Evolutionary conservation across 2,113 vertebrate genomes (phyloP).

Genomic region (Elachura formosa): DNA sequence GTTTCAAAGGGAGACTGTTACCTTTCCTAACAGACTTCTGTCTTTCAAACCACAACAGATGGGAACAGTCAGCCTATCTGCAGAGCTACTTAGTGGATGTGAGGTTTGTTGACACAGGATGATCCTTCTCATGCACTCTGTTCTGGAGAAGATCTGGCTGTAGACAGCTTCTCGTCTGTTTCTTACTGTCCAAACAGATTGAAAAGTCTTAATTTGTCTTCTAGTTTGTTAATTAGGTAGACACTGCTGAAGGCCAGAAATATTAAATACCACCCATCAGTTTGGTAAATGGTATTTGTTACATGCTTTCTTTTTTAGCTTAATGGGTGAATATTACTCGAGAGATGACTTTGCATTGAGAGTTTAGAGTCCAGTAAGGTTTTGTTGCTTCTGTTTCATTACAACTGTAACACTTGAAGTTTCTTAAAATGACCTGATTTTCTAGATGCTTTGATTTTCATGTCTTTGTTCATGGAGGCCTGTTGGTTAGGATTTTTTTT

Average conservation of each 20-base stretch:
- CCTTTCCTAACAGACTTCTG: too few species aligned
- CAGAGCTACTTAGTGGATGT: background rate
- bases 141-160: background rate
- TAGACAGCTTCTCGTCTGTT: background rate
- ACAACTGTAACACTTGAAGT: background rate
- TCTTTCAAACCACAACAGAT: too few species aligned
- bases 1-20: too few species aligned
- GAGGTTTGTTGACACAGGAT: fast-evolving
- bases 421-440: background rate
- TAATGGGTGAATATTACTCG: background rate
- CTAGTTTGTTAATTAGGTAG: background rate
- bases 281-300: background rate
- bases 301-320: background rate
- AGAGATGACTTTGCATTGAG: background rate
- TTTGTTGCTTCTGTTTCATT: background rate
- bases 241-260: background rate
- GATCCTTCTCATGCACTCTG: fast-evolving
- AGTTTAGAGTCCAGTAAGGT: background rate
- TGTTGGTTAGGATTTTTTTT: background rate
- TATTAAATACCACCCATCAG: background rate
- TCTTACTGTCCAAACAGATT: background rate
- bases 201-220: background rate
- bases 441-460: background rate
- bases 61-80: background rate
- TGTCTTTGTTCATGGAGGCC: background rate